Conservation (phyloP, 2,797 vertebrate species). For the Pelochelys cantorii region DNA sequence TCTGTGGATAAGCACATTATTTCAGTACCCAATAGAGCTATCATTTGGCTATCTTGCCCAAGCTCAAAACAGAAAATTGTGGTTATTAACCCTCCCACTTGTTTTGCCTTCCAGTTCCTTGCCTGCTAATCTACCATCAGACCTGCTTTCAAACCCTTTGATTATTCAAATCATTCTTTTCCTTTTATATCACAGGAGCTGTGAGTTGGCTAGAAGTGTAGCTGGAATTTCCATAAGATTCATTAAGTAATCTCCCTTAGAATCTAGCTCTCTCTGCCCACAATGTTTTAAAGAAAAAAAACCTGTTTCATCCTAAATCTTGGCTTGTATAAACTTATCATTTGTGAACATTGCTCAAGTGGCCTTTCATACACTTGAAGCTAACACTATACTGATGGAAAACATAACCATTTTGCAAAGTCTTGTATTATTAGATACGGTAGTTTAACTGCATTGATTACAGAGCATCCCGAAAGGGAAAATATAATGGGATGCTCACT, state of each 20-base stretch:
- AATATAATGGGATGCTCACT: slow-evolving; percentile 1
- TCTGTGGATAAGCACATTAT: slow-evolving; percentile 50
- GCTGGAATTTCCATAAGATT: not conserved
- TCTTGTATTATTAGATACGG: not conserved
- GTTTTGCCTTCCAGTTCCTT: slow-evolving; percentile 7
- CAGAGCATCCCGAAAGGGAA: not conserved
- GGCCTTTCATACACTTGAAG: slow-evolving; percentile 7
- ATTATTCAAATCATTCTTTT: not conserved
- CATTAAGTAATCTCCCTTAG: slow-evolving; percentile 22
- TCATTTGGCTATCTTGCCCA: not conserved
- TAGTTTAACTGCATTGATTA: not conserved
- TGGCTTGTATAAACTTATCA: not conserved
- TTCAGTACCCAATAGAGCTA: slow-evolving; percentile 43
- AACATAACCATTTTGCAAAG: slow-evolving; percentile 31
- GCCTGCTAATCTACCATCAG: slow-evolving; percentile 14
- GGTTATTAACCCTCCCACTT: not conserved
- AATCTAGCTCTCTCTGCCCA: not conserved
- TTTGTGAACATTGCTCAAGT: slow-evolving; percentile 29
- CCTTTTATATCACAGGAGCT: not conserved
- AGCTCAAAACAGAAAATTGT: not conserved
- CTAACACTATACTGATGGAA: slow-evolving; percentile 41
- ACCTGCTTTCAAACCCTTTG: slow-evolving; percentile 33
- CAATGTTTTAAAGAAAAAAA: not conserved
- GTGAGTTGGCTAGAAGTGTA: slow-evolving; percentile 19
- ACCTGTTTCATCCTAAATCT: not conserved